Evolutionary conservation across 2,888 invertebrate species (phyloP).

Genomic region (Cenopis cana): DNA sequence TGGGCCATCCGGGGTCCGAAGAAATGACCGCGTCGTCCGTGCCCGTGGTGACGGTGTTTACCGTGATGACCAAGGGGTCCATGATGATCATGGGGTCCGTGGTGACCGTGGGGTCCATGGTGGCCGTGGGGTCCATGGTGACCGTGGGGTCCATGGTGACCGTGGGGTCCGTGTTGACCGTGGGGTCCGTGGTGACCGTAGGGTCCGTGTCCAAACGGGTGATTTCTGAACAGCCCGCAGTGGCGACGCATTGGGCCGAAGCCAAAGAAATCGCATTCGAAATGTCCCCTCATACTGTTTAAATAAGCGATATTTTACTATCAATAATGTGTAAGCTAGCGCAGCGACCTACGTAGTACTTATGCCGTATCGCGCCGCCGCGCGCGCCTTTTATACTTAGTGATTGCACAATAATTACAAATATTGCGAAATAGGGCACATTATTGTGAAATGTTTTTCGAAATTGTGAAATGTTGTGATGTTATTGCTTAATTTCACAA

Average conservation of each 20-base stretch:
- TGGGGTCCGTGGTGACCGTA: slow-evolving; percentile 8
- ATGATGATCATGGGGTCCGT: slow-evolving; percentile 21
- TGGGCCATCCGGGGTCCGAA: slow-evolving; percentile 24
- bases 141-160: background rate
- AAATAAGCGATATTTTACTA: background rate
- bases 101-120: background rate
- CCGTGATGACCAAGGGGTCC: slow-evolving; percentile 14
- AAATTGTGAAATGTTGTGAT: background rate
- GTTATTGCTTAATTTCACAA: background rate
- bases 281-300: slow-evolving; percentile 37
- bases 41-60: background rate
- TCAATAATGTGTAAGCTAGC: background rate
- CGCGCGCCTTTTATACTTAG: slow-evolving; percentile 11
- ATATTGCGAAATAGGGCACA: slow-evolving; percentile 15
- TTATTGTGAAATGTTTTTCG: background rate
- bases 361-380: background rate
- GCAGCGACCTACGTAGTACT: background rate
- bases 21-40: slow-evolving; percentile 12
- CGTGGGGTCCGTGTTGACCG: background rate
- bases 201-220: slow-evolving; percentile 15
- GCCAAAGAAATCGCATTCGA: slow-evolving; percentile 20
- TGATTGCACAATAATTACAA: background rate
- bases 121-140: background rate
- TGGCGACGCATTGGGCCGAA: slow-evolving; percentile 28
- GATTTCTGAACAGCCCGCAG: slow-evolving; percentile 11